phyloP scores from a whole-genome alignment of 37 sponge, comb jelly and placozoan species.

The Cladorhizidae sp. region DNA sequence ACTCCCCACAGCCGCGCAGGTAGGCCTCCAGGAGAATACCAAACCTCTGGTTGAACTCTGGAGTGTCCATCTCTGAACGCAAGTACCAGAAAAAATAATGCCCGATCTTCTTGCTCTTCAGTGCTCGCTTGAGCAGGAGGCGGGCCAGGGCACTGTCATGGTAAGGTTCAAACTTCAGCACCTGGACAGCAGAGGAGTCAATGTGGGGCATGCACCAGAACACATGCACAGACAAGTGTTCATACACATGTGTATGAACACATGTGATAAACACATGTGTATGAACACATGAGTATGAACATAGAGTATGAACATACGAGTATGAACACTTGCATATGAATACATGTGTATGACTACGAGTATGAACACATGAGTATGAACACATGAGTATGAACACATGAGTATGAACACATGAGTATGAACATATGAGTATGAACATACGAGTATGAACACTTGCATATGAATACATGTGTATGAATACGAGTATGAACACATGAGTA shows the following conservation, averaged over 20 bases:
- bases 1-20: constrained; percentile 84
- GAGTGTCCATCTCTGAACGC: constrained; percentile 88
- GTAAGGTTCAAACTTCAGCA: constrained; percentile 90
- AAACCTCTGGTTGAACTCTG: constrained; percentile 86
- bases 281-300: not conserved
- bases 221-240: not conserved
- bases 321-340: too few species aligned
- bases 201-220: not conserved
- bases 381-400: too few species aligned
- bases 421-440: too few species aligned
- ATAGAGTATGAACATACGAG: too few species aligned
- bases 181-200: constrained; percentile 4
- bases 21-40: constrained; percentile 90
- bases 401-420: too few species aligned
- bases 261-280: not conserved
- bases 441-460: too few species aligned
- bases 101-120: constrained; percentile 84
- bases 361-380: too few species aligned
- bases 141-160: constrained; percentile 86
- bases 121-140: constrained; percentile 80
- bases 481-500: too few species aligned
- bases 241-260: not conserved
- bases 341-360: too few species aligned
- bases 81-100: constrained; percentile 97
- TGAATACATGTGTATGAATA: too few species aligned